These are phyloP conservation scores for Rutilus rutilus DNA, from an alignment of 2,113 vertebrate species.

Conservation along the genomic window DNA sequence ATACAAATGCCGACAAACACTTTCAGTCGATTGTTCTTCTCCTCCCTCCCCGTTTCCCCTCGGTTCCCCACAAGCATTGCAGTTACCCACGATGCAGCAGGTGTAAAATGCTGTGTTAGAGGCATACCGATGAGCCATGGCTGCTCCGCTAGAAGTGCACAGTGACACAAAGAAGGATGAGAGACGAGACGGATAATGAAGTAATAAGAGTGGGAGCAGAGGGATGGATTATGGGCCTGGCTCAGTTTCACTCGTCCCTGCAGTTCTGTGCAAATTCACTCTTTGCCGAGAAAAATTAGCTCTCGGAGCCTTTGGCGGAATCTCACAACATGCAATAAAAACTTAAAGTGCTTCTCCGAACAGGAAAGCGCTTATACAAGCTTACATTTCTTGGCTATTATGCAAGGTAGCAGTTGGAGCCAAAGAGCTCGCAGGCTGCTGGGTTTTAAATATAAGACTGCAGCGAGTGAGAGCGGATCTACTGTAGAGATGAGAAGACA, in stretches of 20 bases:
- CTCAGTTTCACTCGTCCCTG: slow-evolving; percentile 23
- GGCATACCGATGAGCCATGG: slow-evolving; percentile 56
- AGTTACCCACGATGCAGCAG: slow-evolving; percentile 45
- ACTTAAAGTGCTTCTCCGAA: slow-evolving; percentile 23
- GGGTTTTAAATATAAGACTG: slow-evolving; percentile 30
- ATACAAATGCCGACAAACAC: slow-evolving; percentile 53
- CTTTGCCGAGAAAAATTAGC: not conserved
- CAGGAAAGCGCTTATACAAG: slow-evolving; percentile 21
- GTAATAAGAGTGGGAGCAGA: slow-evolving; percentile 44
- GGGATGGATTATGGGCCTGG: slow-evolving; percentile 28
- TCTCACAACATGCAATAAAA: slow-evolving; percentile 52
- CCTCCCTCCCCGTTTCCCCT: slow-evolving; percentile 33
- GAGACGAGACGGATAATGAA: slow-evolving; percentile 32
- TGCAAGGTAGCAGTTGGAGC: not conserved
- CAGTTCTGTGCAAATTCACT: slow-evolving; percentile 8
- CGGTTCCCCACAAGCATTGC: slow-evolving; percentile 41
- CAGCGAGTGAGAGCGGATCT: slow-evolving; percentile 4
- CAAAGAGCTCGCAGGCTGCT: not conserved
- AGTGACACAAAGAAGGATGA: slow-evolving; percentile 33
- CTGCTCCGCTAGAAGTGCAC: slow-evolving; percentile 9
- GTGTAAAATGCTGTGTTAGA: slow-evolving; percentile 41
- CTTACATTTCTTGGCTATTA: slow-evolving; percentile 11
- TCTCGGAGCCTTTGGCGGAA: slow-evolving; percentile 25
- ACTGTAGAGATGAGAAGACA: slow-evolving; percentile 14
- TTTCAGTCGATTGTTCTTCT: not conserved